These are phyloP conservation scores for Vireo griseus DNA, from an alignment of 2,797 vertebrate species.

Conservation along the genomic window DNA sequence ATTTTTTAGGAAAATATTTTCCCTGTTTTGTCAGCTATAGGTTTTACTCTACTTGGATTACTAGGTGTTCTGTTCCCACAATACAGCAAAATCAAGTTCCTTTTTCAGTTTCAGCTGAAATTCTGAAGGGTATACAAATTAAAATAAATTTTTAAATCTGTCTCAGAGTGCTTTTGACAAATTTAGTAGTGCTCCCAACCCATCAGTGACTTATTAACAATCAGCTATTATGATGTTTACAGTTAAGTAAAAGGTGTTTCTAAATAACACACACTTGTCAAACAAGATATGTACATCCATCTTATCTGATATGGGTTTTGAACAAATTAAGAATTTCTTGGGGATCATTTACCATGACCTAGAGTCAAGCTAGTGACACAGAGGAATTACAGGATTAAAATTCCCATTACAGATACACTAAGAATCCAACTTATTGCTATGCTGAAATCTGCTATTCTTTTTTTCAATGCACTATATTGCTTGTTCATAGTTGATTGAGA, in stretches of 20 bases:
- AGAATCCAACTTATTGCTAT: neutral
- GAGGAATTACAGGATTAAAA: constrained; percentile 39
- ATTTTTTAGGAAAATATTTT: rapidly evolving
- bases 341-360: neutral
- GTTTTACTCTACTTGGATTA: neutral
- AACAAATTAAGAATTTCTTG: neutral
- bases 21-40: neutral
- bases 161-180: neutral
- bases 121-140: neutral
- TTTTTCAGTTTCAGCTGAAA: neutral
- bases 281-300: neutral
- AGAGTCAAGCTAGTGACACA: neutral
- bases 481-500: constrained; percentile 16
- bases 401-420: neutral
- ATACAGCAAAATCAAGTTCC: neutral
- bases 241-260: neutral
- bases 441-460: neutral
- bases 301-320: neutral
- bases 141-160: neutral
- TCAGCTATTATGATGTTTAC: neutral
- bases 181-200: neutral
- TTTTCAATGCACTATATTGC: neutral
- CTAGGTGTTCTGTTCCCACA: neutral
- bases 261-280: neutral
- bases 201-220: neutral